phyloP scores from a whole-genome alignment of 2,797 vertebrate species.

The Notolabrus celidotus region DNA sequence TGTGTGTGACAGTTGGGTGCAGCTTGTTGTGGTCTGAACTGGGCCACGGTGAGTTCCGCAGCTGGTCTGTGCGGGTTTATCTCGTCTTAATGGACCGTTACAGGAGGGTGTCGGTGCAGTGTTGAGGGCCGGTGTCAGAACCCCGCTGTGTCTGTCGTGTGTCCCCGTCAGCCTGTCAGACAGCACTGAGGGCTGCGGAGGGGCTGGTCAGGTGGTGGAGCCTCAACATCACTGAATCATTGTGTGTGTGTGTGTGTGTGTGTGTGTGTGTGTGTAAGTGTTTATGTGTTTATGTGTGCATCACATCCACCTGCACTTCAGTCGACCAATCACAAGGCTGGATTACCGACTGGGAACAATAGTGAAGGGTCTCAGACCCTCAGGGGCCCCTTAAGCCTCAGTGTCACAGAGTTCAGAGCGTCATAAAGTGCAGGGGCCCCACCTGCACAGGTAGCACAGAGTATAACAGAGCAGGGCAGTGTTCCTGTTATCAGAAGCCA shows the following conservation, averaged over 20 bases:
- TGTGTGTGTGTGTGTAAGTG: too few relatives aligned
- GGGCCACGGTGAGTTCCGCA: conserved; percentile 40
- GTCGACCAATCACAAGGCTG: conserved; percentile 8
- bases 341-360: neutral
- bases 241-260: neutral
- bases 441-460: neutral
- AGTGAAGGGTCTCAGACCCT: neutral
- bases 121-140: neutral
- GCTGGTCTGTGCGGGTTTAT: neutral
- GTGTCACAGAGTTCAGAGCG: too few relatives aligned
- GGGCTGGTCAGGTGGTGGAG: neutral
- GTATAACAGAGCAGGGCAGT: neutral
- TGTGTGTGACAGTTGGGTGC: conserved; percentile 8
- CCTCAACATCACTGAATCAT: neutral
- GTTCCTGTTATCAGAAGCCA: neutral
- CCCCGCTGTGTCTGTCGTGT: conserved; percentile 8
- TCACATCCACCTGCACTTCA: conserved; percentile 1
- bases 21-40: conserved; percentile 18
- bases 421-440: neutral
- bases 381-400: neutral
- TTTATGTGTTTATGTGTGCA: neutral
- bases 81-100: neutral
- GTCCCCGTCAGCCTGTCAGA: conserved; percentile 30
- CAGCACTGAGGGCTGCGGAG: conserved; percentile 7
- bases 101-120: neutral